These are phyloP conservation scores for Amazona finschi DNA, from an alignment of 2,797 vertebrate species.

Conservation along the genomic window DNA sequence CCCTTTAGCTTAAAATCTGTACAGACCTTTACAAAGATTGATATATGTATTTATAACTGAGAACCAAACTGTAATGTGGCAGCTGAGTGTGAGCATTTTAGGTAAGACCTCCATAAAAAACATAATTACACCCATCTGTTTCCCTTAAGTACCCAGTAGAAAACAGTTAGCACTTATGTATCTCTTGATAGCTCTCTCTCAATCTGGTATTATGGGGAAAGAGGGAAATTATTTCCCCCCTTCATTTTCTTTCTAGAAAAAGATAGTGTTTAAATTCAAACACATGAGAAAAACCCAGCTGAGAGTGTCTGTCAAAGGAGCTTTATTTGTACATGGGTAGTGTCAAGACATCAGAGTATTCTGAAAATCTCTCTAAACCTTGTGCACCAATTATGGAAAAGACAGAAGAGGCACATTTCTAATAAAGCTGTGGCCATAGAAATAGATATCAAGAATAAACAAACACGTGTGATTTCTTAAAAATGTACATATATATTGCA, in stretches of 20 bases:
- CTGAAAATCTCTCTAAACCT: background rate
- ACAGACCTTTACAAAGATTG: background rate
- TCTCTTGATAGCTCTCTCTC: background rate
- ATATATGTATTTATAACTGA: background rate
- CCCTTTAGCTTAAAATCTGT: background rate
- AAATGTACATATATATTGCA: rapidly evolving
- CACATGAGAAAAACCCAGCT: background rate
- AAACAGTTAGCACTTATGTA: background rate
- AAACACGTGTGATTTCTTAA: background rate
- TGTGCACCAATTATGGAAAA: background rate
- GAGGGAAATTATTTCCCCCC: background rate
- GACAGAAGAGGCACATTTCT: background rate
- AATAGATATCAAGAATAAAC: background rate
- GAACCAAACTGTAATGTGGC: background rate
- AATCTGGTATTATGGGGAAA: background rate
- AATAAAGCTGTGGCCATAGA: background rate
- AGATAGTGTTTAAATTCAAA: background rate
- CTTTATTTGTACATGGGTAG: background rate
- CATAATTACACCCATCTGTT: constrained; percentile 9
- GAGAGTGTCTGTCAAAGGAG: background rate
- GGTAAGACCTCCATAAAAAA: constrained; percentile 17
- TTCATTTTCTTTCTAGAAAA: background rate
- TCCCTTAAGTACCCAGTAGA: background rate
- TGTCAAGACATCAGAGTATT: background rate
- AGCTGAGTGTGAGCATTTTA: constrained; percentile 13